phyloP scores from a whole-genome alignment of 2,797 vertebrate genomes.

The Myotis planiceps region DNA sequence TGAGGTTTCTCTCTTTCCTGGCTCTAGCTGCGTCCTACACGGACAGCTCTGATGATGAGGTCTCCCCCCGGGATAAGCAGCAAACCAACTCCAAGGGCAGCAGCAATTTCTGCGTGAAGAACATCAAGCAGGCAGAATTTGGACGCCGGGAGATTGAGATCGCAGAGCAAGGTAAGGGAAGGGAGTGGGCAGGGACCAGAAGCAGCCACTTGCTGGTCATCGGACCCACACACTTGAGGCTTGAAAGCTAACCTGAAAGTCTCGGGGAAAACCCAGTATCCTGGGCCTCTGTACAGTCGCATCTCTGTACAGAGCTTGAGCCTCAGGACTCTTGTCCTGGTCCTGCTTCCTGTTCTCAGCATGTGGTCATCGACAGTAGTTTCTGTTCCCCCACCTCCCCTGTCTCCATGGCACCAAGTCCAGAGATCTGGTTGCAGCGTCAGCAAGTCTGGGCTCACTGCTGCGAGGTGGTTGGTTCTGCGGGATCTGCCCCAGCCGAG shows the following conservation, averaged over 20 bases:
- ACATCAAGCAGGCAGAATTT: conserved; percentile 98
- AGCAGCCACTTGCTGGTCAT: neutral
- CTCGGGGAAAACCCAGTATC: neutral
- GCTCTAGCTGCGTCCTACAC: conserved; percentile 96
- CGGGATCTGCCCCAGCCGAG: neutral
- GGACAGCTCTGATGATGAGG: conserved; percentile 98
- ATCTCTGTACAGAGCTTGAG: neutral
- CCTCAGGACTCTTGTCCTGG: neutral
- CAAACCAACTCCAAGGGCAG: conserved; percentile 97
- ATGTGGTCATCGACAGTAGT: neutral
- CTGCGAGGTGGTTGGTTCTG: neutral
- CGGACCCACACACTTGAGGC: neutral
- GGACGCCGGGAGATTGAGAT: conserved; percentile 98
- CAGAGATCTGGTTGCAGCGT: neutral
- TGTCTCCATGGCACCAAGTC: neutral
- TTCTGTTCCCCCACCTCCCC: conserved; percentile 25
- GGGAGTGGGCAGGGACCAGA: neutral
- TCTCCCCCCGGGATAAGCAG: conserved; percentile 96
- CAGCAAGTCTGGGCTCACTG: conserved; percentile 11
- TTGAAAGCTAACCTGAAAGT: neutral
- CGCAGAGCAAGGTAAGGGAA: conserved; percentile 94
- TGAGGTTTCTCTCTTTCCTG: conserved; percentile 68
- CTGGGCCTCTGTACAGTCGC: neutral
- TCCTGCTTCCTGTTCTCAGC: conserved; percentile 40
- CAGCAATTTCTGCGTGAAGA: conserved; percentile 99